A percentile compares a stretch with the other conserved stretches of the same genome.
Conservation (phyloP, 2,113 vertebrate genomes). For the Scortum barcoo region DNA sequence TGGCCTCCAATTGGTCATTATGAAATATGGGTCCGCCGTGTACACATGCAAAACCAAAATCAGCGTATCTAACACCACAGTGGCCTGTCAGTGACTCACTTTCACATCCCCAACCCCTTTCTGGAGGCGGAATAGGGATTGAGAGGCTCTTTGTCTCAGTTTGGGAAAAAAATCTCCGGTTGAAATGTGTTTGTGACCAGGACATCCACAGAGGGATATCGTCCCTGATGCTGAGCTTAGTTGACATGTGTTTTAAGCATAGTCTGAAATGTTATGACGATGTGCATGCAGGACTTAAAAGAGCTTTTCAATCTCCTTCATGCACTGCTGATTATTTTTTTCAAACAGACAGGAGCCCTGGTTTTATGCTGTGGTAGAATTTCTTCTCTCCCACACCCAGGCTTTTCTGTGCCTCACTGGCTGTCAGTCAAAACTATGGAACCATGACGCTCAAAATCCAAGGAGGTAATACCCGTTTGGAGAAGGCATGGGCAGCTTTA, state of each 20-base stretch:
- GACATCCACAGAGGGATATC: constrained; percentile 11
- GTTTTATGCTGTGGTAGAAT: constrained; percentile 20
- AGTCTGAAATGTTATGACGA: constrained; percentile 54
- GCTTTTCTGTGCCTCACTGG: constrained; percentile 45
- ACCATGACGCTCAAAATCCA: constrained; percentile 28
- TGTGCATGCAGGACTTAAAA: constrained; percentile 34
- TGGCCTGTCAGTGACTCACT: constrained; percentile 72
- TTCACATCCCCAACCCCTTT: constrained; percentile 41
- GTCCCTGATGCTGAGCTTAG: constrained; percentile 29
- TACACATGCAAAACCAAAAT: constrained; percentile 40
- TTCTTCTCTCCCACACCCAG: neutral
- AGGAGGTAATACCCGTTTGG: constrained; percentile 1
- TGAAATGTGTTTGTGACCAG: constrained; percentile 55
- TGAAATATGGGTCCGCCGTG: constrained; percentile 10
- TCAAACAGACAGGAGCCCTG: constrained; percentile 19
- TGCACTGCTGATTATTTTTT: constrained; percentile 44
- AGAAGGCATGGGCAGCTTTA: neutral
- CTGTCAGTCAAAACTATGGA: constrained; percentile 55
- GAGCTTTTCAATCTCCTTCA: constrained; percentile 26
- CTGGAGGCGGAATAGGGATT: constrained; percentile 48
- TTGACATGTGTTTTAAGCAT: constrained; percentile 43
- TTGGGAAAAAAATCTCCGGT: constrained; percentile 42
- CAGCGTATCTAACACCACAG: constrained; percentile 48
- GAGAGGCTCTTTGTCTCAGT: constrained; percentile 63
- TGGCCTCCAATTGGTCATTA: constrained; percentile 27